Conservation (phyloP, 2,113 vertebrate genomes). For the Poicephalus gulielmi region DNA sequence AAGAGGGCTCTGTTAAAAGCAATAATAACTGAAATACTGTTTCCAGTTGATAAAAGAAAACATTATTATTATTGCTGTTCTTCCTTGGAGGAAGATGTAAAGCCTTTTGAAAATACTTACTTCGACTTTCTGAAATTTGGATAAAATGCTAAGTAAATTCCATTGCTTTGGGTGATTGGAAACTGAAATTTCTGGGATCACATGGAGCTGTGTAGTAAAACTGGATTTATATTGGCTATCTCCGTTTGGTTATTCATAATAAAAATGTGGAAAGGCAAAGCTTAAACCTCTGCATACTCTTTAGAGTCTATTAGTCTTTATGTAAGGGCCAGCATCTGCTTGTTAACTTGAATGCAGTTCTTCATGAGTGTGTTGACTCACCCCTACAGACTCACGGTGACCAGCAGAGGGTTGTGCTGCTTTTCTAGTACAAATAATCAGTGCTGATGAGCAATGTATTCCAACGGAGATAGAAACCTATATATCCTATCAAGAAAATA, state of each 20-base stretch:
- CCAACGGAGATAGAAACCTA: neutral
- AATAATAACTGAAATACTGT: neutral
- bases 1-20: neutral
- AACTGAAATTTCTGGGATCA: neutral
- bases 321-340: neutral
- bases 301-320: neutral
- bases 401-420: neutral
- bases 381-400: neutral
- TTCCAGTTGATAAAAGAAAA: neutral
- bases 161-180: neutral
- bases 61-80: neutral
- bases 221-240: neutral
- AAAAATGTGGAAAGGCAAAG: neutral
- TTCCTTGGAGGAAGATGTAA: neutral
- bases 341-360: neutral
- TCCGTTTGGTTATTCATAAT: neutral
- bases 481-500: neutral
- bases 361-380: neutral
- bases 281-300: neutral
- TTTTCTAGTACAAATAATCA: neutral
- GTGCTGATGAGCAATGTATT: neutral
- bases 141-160: neutral
- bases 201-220: neutral
- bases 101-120: neutral
- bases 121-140: neutral